Evolutionary conservation across 2,797 vertebrate genomes (phyloP), one percentile per base, ranked within the genome.

Genomic region (Helarctos malayanus): DNA sequence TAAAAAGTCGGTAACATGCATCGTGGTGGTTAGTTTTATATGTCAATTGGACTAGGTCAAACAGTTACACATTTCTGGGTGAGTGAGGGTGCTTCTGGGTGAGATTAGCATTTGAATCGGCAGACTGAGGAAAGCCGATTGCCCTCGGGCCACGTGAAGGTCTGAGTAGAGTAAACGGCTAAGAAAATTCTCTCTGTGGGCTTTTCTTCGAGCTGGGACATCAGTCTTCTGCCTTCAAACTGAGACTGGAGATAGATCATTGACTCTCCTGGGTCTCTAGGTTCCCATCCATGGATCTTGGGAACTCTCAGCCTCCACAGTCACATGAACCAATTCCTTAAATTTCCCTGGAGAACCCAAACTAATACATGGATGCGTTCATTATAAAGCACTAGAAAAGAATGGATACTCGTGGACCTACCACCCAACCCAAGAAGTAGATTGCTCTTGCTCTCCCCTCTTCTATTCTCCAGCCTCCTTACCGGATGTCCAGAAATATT

Each of bases 321-420:
- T 89, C 21, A 18, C 16, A 80, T 84, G 16, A 84, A 14, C 47
- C 9, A 85, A 82, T 86, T 82, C 21, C 4, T 57, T 45, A 92
- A 49, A 56, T 75, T 90, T 75, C 69, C 81, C 61, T 92, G 69
- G 47, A 83, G 25, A 95, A 59, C 29, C 45, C 29, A 91, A 25
- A 47, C 41, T 78, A 76, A 47, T 65, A 59, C n/a, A 81, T 8
- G 73, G 11, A 71, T 61, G 4, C 7, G 57, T 56, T 87, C 56
- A 88, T 75, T 88, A 68, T 54, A 78, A 88, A 69, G 75, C 41
- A 78, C 49, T 41, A 84, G 38, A 71, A 96, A 91, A 92, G 23
- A 69, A 75, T 56, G 52, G 47, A 45, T 54, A 49, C 13, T 82
- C 63, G 16, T 54, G 32, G 13, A 10, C 56, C 16, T 45, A 57